Evolutionary conservation across 2,888 invertebrate genomes (phyloP), one percentile per base, ranked within the genome.

Genomic region (Pristionchus arcanus): DNA sequence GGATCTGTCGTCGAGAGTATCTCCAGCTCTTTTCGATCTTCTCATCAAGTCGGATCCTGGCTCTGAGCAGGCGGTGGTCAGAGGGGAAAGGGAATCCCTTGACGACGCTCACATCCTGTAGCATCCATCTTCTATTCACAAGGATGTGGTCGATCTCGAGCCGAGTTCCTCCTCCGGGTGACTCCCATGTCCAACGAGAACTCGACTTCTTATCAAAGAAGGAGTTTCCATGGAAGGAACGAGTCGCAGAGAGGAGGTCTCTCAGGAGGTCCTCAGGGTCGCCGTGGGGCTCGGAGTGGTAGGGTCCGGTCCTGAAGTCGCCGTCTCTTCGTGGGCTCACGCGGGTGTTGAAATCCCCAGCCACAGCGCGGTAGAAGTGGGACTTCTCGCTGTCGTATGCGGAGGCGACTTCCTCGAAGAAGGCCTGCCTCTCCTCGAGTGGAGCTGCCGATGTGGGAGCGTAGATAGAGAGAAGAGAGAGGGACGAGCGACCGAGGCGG

Each of bases 211-310:
- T 83, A 1, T 83, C 53, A 19, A 49, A 83, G 55, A 83, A 83
- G 83, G 83, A 83, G 83, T 83, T 83, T n/a, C 83, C 55, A n/a
- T 83, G 83, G 83, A 53, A 83, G 2, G 83, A n/a, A 3, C 83
- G 83, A 21, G 83, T 83, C 0, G 15, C 9, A 16, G 83, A 83
- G 53, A 83, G 83, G 49, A 83, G 25, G 21, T 83, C 83, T 13
- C 53, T 2, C 7, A 83, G 83, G 28, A 83, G 49, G 83, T 83
- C 83, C 49, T 53, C 83, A 7, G 53, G 83, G 28, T 83, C 83
- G 19, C 53, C 83, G 25, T 49, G n/a, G 83, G 83, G 83, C 28
- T 83, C 83, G 49, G 83, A 83, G 31, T n/a, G 49, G 53, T 11
- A 83, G n/a, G 49, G 37, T 37, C 77, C 77, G 25, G 53, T 49